Base-by-base conservation (phyloP, 2,113 vertebrate species). In the Hippocampus mohnikei region DNA sequence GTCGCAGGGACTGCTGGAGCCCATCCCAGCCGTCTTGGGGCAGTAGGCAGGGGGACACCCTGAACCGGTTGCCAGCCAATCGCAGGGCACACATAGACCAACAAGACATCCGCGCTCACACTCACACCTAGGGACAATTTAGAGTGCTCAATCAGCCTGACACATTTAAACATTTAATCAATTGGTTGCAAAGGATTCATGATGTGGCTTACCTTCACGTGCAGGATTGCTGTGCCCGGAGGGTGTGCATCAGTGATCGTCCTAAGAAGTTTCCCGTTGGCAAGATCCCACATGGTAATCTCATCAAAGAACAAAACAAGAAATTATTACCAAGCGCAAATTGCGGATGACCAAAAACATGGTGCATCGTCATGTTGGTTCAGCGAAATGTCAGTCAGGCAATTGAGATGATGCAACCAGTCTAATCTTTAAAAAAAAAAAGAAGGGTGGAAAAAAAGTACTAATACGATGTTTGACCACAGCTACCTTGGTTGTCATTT, bases 211-310 rank as follows among this genome's bases (percentile, higher is more conserved):
- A 98, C 97, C 96, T 98, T 98, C 64, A 98, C 93, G 55, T 98
- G 97, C 61, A 98, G 84, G 83, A 99, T 93, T 50, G 97, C 97
- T 18, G 96, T 97, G 67, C 97, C 97, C 48, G 97, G 97, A 62
- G 97, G 97, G 78, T 99, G 97, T 44, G 97, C 97, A 81, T 99
- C 97, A 55, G 93, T 95, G 91, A 99, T 97, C 1, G 95, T 97
- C 75, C 97, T 91, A 13, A 99, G 91, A 67, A 99, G 93, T 84
- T 99, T 99, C 73, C 97, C 97, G 83, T 95, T 95, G 83, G 96
- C 96, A 78, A 99, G 91, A 89, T 99, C 97, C 97, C 97, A 98
- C 97, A 99, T 99, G 0, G 95, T 98, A 82, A 99, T 98, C 96
- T 99, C 73, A 58, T 21, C 3, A 52, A 72, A 1, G 70, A 25